Evolutionary conservation across 2,888 invertebrate genomes (phyloP).

Genomic region (Mesorhabditis spiculigera): DNA sequence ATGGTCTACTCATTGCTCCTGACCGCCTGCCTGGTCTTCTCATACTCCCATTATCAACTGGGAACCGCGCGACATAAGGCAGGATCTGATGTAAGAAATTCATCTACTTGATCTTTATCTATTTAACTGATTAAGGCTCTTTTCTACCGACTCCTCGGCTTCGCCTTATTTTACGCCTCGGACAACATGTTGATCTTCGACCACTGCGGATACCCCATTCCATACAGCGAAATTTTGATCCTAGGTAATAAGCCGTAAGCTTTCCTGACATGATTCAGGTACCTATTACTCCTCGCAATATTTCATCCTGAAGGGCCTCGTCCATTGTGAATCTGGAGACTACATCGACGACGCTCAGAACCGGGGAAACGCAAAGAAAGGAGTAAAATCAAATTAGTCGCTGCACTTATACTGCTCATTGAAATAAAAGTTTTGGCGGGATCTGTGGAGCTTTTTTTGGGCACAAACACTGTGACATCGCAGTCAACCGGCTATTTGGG

Average conservation of each 20-base stretch:
- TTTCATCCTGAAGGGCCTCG: conserved; percentile 24
- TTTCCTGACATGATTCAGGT: conserved; percentile 26
- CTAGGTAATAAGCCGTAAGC: background rate
- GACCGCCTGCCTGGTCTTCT: conserved; percentile 26
- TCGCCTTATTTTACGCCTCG: conserved; percentile 40
- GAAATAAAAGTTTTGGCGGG: too few relatives aligned
- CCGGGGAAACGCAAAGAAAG: too few relatives aligned
- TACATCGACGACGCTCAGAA: background rate
- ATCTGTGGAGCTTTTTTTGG: too few relatives aligned
- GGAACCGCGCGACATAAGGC: conserved; percentile 21
- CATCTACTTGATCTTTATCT: background rate
- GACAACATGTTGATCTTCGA: conserved; percentile 45
- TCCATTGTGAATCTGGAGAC: background rate
- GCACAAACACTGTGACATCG: too few relatives aligned
- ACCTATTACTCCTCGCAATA: conserved; percentile 50
- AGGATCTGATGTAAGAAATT: conserved; percentile 16
- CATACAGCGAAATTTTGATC: conserved; percentile 20
- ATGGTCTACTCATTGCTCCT: conserved; percentile 34
- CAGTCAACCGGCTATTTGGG: too few relatives aligned
- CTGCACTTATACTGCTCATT: too few relatives aligned
- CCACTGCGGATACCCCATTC: conserved; percentile 34
- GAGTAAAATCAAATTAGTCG: too few relatives aligned
- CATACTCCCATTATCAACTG: conserved; percentile 35
- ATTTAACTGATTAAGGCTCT: conserved; percentile 12
- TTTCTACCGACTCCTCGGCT: conserved; percentile 16